phyloP scores from a whole-genome alignment of 2,797 vertebrate genomes.

The Takifugu rubripes region DNA sequence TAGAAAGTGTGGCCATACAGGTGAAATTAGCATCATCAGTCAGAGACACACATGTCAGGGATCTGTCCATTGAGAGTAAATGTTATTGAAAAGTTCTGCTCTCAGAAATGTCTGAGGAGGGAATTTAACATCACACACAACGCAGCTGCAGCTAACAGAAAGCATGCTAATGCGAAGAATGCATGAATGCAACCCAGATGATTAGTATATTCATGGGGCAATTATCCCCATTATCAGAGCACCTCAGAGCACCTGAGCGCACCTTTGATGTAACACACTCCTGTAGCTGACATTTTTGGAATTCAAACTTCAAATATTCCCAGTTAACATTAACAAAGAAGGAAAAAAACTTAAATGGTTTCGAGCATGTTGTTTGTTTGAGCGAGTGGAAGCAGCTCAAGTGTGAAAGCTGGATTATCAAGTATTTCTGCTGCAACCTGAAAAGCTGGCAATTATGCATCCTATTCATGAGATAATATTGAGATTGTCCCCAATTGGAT shows the following conservation, averaged over 20 bases:
- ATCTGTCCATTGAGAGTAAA: slow-evolving; percentile 19
- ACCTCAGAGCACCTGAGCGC: no score
- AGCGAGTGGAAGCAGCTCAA: not conserved
- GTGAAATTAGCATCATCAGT: slow-evolving; percentile 14
- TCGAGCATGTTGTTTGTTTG: not conserved
- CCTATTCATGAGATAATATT: no score
- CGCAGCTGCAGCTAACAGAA: no score
- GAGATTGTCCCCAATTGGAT: no score
- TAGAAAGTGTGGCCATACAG: slow-evolving; percentile 22
- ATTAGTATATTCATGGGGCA: no score
- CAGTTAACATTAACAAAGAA: not conserved
- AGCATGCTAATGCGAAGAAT: no score
- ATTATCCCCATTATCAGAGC: no score
- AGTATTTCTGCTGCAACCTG: not conserved
- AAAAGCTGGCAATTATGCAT: not conserved
- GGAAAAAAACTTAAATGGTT: not conserved
- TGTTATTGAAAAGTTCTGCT: not conserved
- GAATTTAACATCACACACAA: no score
- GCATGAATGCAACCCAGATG: no score
- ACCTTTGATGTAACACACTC: no score
- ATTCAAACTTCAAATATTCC: no score
- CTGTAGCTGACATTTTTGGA: no score
- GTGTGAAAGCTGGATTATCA: not conserved
- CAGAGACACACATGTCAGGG: slow-evolving; percentile 12
- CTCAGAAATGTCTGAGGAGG: not conserved